These are phyloP conservation scores for Cavia porcellus DNA, from an alignment of 2,113 vertebrate species.

Conservation along the genomic window DNA sequence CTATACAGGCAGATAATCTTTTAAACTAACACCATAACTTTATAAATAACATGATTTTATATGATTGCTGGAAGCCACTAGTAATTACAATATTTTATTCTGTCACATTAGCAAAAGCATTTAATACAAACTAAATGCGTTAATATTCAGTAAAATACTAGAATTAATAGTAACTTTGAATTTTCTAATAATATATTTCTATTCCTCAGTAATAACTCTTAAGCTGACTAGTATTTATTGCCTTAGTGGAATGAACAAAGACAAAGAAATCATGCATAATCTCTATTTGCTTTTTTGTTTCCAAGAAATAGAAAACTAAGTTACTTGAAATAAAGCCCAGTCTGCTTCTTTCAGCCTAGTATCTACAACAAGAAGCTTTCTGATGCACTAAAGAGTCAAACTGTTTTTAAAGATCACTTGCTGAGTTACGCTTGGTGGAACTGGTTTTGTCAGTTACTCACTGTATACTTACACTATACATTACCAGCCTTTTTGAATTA, in stretches of 20 bases:
- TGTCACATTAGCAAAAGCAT: slow-evolving; percentile 50
- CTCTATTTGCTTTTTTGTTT: slow-evolving; percentile 63
- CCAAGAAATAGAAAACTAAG: slow-evolving; percentile 69
- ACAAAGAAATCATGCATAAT: slow-evolving; percentile 43
- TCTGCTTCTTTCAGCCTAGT: not conserved
- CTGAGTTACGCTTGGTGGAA: not conserved
- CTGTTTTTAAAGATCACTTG: not conserved
- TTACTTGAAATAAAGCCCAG: slow-evolving; percentile 29
- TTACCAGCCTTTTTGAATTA: not conserved
- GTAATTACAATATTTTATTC: slow-evolving; percentile 61
- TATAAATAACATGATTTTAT: not conserved
- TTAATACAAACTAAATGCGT: slow-evolving; percentile 50
- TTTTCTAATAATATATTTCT: slow-evolving; percentile 75
- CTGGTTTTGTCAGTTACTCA: not conserved
- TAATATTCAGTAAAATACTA: slow-evolving; percentile 69
- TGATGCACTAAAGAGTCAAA: not conserved
- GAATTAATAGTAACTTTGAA: slow-evolving; percentile 65
- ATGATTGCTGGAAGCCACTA: slow-evolving; percentile 43
- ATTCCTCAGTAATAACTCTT: slow-evolving; percentile 75
- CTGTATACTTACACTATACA: not conserved
- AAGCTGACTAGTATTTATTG: slow-evolving; percentile 65
- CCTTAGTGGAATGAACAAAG: slow-evolving; percentile 60
- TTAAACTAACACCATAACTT: slow-evolving; percentile 28
- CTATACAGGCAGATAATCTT: not conserved
- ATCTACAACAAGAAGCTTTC: not conserved